Evolutionary conservation across 2,888 invertebrate species (phyloP).

Genomic region (Caenorhabditis japonica): DNA sequence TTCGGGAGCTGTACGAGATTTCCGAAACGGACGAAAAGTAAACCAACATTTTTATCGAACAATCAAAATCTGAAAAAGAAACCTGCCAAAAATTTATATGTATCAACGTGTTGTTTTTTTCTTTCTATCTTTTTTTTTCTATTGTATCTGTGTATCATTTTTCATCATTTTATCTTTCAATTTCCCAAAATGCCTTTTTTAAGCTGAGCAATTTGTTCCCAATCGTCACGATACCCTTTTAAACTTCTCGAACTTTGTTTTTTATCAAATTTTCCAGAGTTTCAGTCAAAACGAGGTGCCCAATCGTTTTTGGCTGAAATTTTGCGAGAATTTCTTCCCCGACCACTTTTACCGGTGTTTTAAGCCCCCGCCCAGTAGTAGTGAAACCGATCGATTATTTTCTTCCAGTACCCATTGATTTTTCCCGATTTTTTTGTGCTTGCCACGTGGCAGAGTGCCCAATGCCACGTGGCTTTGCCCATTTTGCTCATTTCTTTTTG

Average conservation of each 20-base stretch:
- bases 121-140: conserved; percentile 3
- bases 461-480: conserved; percentile 23
- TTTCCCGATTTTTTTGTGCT: too few species aligned
- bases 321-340: conserved; percentile 1
- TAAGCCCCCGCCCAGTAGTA: conserved; percentile 26
- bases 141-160: conserved; percentile 2
- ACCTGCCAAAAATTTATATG: conserved; percentile 38
- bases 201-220: too few species aligned
- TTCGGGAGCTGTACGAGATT: conserved; percentile 76
- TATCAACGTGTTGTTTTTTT: conserved; percentile 27
- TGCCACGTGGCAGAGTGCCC: conserved; percentile 43
- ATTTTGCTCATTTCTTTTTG: conserved; percentile 11
- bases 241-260: too few species aligned
- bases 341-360: conserved; percentile 19
- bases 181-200: too few species aligned
- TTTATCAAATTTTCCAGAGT: too few species aligned
- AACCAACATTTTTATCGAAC: conserved; percentile 5
- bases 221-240: too few species aligned
- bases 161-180: too few species aligned
- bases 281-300: conserved; percentile 35
- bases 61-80: background rate
- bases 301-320: conserved; percentile 27
- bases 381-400: too few species aligned
- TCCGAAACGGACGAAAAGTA: conserved; percentile 74
- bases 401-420: too few species aligned